A percentile compares a stretch with the other conserved stretches of the same genome.
Evolutionary conservation across 2,797 vertebrate species (phyloP).

Genomic region (Caiman crocodilus): DNA sequence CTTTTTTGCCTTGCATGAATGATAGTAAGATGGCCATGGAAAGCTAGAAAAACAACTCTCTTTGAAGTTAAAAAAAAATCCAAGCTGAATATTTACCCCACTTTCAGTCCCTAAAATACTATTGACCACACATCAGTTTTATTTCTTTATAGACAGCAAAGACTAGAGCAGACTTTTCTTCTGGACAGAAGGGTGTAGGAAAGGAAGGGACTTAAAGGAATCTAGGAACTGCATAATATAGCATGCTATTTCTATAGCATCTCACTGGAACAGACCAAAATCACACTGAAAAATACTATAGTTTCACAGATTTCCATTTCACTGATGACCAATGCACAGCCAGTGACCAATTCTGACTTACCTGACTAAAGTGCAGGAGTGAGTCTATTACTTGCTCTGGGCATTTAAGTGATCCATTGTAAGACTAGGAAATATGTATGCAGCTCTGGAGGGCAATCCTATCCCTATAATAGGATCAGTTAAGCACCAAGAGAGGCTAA

Average conservation of each 20-base stretch:
- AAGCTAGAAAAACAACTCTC: slow-evolving; percentile 84
- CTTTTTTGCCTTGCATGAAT: slow-evolving; percentile 81
- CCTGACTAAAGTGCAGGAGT: no score
- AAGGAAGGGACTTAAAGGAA: not conserved
- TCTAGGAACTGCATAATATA: not conserved
- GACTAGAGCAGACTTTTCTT: not conserved
- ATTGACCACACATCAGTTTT: slow-evolving; percentile 2
- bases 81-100: not conserved
- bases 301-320: not conserved
- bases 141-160: not conserved
- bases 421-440: no score
- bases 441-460: no score
- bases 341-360: no score
- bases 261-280: not conserved
- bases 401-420: no score
- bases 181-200: not conserved
- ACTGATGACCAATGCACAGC: no score
- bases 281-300: not conserved
- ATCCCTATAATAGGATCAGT: no score
- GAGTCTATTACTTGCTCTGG: no score
- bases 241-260: not conserved
- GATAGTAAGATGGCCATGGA: slow-evolving; percentile 81
- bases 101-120: not conserved
- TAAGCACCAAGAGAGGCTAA: no score
- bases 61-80: slow-evolving; percentile 75